Base-by-base conservation (phyloP, 2,888 invertebrate species). In the Minunthozetes semirufus region DNA sequence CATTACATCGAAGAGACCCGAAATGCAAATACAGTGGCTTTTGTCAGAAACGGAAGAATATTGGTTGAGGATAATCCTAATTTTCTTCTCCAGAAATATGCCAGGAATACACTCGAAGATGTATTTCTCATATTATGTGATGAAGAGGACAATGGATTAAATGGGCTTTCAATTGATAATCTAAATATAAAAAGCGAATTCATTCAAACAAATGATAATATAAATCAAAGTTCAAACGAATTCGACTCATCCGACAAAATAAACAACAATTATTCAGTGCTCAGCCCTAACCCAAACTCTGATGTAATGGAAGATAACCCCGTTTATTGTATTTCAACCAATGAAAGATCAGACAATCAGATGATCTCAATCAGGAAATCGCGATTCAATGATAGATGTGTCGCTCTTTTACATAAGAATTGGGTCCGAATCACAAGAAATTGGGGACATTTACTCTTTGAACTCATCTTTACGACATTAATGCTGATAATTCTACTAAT, bases 1-100 rank as follows among this genome's bases (percentile, higher is more conserved):
- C 92, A 95, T 88, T 95, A 95, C 81, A 94, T 95, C 77, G 95
- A 95, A 83, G 95, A 95, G 84, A 94, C 95, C 29, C 78, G 81
- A 42, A 81, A 81, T 63, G 77, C 78, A 15, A 50, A 79, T 48
- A 22, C 81, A 81, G 81, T 83, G 72, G 83, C 82, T 0, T 78
- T 83, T 66, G 83, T 83, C 82, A 79, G 83, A 68, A 81, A 79
- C 77, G 83, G 83, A 0, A 77, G 79, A 72, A 77, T 83, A 27
- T 77, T 83, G 38, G 82, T 81, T 11, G 82, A 83, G 77, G 80
- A 81, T 38, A 77, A 79, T 19, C 83, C 83, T 3, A 75, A 79
- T 4, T 75, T 74, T 17, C 76, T 82, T n/a, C 33, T 73, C n/a
- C 27, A 79, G 5, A 78, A 76, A 68, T 78, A 78, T 72, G 6